Evolutionary conservation across 2,113 vertebrate genomes (phyloP).

Genomic region (Oreochromis tanganicae): DNA sequence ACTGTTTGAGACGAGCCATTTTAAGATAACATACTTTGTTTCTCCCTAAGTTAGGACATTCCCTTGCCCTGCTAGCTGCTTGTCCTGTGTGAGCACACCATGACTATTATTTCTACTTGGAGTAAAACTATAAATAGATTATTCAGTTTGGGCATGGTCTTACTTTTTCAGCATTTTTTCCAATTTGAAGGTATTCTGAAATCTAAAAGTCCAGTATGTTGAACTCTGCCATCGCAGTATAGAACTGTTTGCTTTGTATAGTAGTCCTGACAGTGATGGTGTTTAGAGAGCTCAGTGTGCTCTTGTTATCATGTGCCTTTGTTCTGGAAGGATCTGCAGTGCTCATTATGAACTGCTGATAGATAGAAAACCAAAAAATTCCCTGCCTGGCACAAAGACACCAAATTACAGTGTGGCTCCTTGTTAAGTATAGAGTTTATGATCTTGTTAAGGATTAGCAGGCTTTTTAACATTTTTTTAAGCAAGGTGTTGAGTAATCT

Average conservation of each 20-base stretch:
- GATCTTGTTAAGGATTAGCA: not conserved
- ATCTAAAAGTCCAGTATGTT: not conserved
- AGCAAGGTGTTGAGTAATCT: not conserved
- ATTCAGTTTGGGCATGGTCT: not conserved
- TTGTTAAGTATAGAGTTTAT: not conserved
- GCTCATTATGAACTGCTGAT: not conserved
- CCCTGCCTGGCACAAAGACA: not conserved
- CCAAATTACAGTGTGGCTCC: not conserved
- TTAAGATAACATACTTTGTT: not conserved
- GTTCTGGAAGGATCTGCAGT: conserved; percentile 2
- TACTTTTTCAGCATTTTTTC: not conserved
- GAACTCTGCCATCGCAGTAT: not conserved
- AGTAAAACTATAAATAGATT: not conserved
- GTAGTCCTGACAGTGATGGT: not conserved
- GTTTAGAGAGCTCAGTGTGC: not conserved
- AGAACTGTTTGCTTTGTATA: conserved; percentile 7
- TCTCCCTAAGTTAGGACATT: not conserved
- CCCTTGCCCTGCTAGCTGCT: not conserved
- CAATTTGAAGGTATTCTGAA: not conserved
- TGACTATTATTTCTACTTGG: not conserved
- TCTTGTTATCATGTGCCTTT: not conserved
- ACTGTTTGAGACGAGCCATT: not conserved
- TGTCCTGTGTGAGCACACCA: not conserved
- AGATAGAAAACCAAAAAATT: not conserved
- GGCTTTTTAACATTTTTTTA: not conserved